Evolutionary conservation across 1,140 invertebrate species (phyloP), one percentile per base, ranked within the genome.

Genomic region (Lucilia cuprina): DNA sequence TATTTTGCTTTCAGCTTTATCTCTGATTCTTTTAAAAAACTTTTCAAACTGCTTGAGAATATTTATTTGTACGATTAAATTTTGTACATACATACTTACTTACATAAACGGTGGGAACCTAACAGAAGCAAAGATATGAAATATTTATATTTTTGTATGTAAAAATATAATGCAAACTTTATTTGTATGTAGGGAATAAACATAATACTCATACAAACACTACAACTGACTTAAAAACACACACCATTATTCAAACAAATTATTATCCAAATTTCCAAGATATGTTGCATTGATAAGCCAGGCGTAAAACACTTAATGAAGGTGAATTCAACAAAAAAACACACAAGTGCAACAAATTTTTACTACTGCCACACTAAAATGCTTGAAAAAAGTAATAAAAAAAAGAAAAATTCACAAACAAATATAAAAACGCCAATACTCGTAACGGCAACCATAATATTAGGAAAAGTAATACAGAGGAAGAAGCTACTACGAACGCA

Each of bases 221-320:
- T 41, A 30, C 25, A 41, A 41, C 41, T 41, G 41, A 7, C 41
- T 41, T 10, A 55, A 17, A n/a, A 49, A 80, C 30, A 80, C 77
- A 80, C 77, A 80, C 50, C 77, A 80, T 80, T 80, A 80, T 80
- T 80, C 77, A 80, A 80, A 80, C 77, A 80, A 80, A 80, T 80
- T 80, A 80, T 80, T 80, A 80, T 80, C 77, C 77, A 80, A 80
- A 80, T 80, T 80, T 80, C 19, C 19, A 80, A 80, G 77, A 80
- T 80, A 49, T 80, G 77, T 80, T 80, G 77, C 77, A 80, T 4
- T 80, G 77, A 80, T 80, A 80, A 80, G 41, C 19, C 35, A 80
- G 77, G 77, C 77, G 77, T 80, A 80, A 80, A 80, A 80, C 35
- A 80, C 77, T 80, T 80, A 80, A 80, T 80, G 77, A 80, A 80